Percentiles rank a stretch among this genome's conserved stretches.
Conservation (phyloP, 2,888 invertebrate species). For the Eretmocerus hayati region DNA sequence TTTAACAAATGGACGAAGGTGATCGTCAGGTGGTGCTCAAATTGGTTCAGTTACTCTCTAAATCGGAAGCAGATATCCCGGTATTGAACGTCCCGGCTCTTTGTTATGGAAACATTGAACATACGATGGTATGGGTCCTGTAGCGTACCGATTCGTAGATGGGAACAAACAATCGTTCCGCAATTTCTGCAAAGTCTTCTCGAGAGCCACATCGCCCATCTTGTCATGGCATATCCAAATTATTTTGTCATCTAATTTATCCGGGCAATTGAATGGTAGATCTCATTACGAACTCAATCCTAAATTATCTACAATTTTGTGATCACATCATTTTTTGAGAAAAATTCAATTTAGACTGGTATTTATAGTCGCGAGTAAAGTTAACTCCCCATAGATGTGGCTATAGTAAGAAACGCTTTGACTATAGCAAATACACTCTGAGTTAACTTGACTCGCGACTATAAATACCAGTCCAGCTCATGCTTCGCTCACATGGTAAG, state of each 20-base stretch:
- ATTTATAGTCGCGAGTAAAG: slow-evolving; percentile 7
- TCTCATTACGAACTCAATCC: no score
- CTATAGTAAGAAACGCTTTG: no score
- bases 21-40: slow-evolving; percentile 21
- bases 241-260: neutral
- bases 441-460: no score
- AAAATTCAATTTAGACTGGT: neutral
- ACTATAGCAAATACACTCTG: no score
- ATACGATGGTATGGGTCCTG: slow-evolving; percentile 21
- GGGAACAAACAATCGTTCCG: slow-evolving; percentile 25
- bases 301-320: no score
- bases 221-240: slow-evolving; percentile 19
- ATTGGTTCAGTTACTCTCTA: slow-evolving; percentile 12
- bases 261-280: neutral
- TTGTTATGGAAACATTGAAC: slow-evolving; percentile 22
- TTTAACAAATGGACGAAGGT: slow-evolving; percentile 20
- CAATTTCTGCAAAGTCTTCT: slow-evolving; percentile 21
- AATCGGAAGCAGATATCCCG: neutral
- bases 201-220: slow-evolving; percentile 23
- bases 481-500: no score
- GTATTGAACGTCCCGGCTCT: neutral
- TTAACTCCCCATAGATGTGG: no score
- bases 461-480: no score
- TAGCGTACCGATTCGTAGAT: slow-evolving; percentile 22
- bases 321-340: no score